Evolutionary conservation across 2,113 vertebrate species (phyloP), one percentile per base, ranked within the genome.

Genomic region (Polyodon spathula): DNA sequence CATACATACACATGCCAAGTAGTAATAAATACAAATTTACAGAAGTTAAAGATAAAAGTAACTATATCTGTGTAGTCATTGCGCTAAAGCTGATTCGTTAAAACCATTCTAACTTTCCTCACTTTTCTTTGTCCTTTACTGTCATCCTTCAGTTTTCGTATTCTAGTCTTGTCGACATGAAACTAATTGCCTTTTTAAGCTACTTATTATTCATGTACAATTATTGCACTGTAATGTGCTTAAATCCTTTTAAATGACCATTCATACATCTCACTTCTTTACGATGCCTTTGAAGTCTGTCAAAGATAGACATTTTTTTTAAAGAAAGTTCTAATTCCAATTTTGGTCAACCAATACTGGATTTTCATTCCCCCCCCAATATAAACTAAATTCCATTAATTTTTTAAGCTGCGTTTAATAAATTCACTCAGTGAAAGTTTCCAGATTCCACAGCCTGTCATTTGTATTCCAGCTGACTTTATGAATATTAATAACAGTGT

Each of bases 401-500:
- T 95, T 97, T 97, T 97, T 96, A 97, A 97, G 93, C 92, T 96
- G 90, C 87, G 86, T 95, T 93, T 97, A 95, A 96, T 96, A 95
- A 92, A 92, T 93, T 93, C 90, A 86, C 80, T 78, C 85, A 73
- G 84, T 83, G 85, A 92, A 93, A 92, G 76, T 86, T 89, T 93
- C 87, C 79, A 82, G 88, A 81, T 85, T 74, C 78, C 71, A 75
- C 77, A 74, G 85, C 74, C 89, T 89, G 82, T 85, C 90, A 86
- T 88, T 88, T 92, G 88, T 90, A 88, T 90, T 97, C 95, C 95
- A 97, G 93, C 94, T 97, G 95, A 93, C 93, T 93, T 88, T 92
- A 97, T 98, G 95, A 98, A 98, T 98, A 98, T 98, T 97, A 97
- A 98, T 98, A 92, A 92, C 95, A 86, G 94, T 91, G 94, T 94